Conservation (phyloP, 1,140 invertebrate species). For the Tachypleus tridentatus region DNA sequence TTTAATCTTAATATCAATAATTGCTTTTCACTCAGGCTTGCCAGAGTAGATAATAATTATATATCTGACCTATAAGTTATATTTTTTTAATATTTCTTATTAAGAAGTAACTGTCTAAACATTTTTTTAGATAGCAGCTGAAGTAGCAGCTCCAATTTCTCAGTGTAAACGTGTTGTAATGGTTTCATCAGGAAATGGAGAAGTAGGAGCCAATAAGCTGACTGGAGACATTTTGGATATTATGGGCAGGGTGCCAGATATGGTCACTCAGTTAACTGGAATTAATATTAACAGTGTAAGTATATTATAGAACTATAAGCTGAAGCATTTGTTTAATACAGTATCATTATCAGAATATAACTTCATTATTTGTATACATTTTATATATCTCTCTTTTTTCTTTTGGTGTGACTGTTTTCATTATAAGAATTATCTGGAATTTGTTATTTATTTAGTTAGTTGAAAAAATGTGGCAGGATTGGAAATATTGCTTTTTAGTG, state of each 20-base stretch:
- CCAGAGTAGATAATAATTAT: too few relatives aligned
- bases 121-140: constrained; percentile 67
- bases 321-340: background rate
- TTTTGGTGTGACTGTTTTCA: too few relatives aligned
- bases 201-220: constrained; percentile 81
- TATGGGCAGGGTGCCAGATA: constrained; percentile 73
- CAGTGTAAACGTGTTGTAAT: constrained; percentile 88
- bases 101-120: too few relatives aligned
- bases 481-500: too few relatives aligned
- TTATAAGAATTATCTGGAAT: too few relatives aligned
- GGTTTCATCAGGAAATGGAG: constrained; percentile 83
- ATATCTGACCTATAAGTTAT: too few relatives aligned
- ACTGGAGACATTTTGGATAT: constrained; percentile 87
- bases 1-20: too few relatives aligned
- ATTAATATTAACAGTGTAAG: constrained; percentile 19
- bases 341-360: background rate
- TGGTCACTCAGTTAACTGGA: constrained; percentile 81
- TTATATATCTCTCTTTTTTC: background rate
- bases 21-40: too few relatives aligned
- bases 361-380: background rate
- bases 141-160: constrained; percentile 85
- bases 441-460: too few relatives aligned
- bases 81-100: too few relatives aligned
- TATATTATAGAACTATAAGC: constrained; percentile 1
- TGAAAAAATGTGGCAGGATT: too few relatives aligned